A percentile compares a stretch with the other conserved stretches of the same genome.
These are phyloP conservation scores for Onychorhynchus coronatus DNA, from an alignment of 2,113 vertebrate genomes.

Conservation along the genomic window DNA sequence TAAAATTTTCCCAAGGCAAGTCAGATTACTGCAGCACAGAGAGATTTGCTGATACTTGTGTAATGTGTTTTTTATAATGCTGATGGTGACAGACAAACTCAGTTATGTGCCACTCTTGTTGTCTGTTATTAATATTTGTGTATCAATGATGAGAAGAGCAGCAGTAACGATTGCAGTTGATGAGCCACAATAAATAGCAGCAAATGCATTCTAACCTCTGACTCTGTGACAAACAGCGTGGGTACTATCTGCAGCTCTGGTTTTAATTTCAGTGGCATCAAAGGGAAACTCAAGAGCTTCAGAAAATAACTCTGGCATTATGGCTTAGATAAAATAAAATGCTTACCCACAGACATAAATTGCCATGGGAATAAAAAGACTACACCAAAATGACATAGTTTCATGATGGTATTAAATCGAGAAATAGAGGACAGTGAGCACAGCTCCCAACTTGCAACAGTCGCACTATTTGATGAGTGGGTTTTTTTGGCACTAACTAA, in stretches of 20 bases:
- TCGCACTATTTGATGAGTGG: background rate
- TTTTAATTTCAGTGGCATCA: slow-evolving; percentile 76
- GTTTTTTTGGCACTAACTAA: slow-evolving; percentile 27
- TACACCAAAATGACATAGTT: slow-evolving; percentile 68
- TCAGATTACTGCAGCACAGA: slow-evolving; percentile 3
- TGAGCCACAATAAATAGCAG: slow-evolving; percentile 69
- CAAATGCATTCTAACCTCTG: slow-evolving; percentile 72
- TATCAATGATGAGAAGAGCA: slow-evolving; percentile 56
- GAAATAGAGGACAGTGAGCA: slow-evolving; percentile 19
- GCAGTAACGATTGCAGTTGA: slow-evolving; percentile 40
- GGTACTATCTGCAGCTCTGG: slow-evolving; percentile 49
- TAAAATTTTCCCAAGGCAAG: slow-evolving; percentile 57
- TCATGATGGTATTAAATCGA: slow-evolving; percentile 73
- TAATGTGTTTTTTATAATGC: slow-evolving; percentile 26
- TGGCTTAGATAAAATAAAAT: slow-evolving; percentile 76
- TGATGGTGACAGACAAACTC: slow-evolving; percentile 71
- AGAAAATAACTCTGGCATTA: slow-evolving; percentile 71
- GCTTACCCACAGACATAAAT: slow-evolving; percentile 76
- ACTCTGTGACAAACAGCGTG: slow-evolving; percentile 68
- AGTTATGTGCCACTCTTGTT: slow-evolving; percentile 54
- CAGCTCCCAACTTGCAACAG: slow-evolving; percentile 23
- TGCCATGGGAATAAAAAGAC: slow-evolving; percentile 71
- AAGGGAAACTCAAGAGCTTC: slow-evolving; percentile 71
- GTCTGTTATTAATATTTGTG: slow-evolving; percentile 72
- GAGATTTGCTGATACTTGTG: background rate